Evolutionary conservation across 2,888 invertebrate genomes (phyloP).

Genomic region (Empis livida): DNA sequence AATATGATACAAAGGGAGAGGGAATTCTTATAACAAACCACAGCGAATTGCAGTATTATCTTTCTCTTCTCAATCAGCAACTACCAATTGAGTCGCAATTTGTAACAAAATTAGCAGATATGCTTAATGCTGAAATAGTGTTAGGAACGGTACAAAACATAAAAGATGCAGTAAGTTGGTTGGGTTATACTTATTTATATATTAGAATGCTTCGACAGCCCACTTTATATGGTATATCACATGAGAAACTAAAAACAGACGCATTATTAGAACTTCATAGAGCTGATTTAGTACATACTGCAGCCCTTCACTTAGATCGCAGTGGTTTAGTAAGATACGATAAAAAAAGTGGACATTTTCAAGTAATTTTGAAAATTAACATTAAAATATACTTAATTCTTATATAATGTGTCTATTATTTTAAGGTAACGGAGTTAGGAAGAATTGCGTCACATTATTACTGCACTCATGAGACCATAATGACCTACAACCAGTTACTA

Average conservation of each 20-base stretch:
- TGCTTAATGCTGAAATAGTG: slow-evolving; percentile 96
- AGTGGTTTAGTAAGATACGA: slow-evolving; percentile 94
- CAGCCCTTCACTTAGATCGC: slow-evolving; percentile 80
- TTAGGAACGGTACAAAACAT: slow-evolving; percentile 83
- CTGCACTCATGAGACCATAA: slow-evolving; percentile 93
- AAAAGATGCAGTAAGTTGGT: slow-evolving; percentile 78
- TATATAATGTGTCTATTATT: slow-evolving; percentile 29
- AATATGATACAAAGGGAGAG: slow-evolving; percentile 96
- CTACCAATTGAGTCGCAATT: slow-evolving; percentile 96
- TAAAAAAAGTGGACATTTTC: slow-evolving; percentile 75
- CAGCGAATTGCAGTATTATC: slow-evolving; percentile 94
- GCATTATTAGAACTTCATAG: slow-evolving; percentile 74
- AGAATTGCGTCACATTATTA: slow-evolving; percentile 98
- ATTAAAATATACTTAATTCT: neutral
- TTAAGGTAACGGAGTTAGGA: slow-evolving; percentile 83
- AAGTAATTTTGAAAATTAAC: slow-evolving; percentile 47
- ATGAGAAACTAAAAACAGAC: slow-evolving; percentile 70
- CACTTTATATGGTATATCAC: slow-evolving; percentile 74
- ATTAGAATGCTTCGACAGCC: slow-evolving; percentile 89
- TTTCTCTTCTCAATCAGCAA: slow-evolving; percentile 95
- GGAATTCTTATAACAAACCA: slow-evolving; percentile 97
- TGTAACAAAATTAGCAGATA: slow-evolving; percentile 83
- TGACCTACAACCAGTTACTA: slow-evolving; percentile 88
- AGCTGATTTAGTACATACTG: slow-evolving; percentile 92
- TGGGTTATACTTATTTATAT: slow-evolving; percentile 94